Evolutionary conservation across 2,797 vertebrate genomes (phyloP), one percentile per base, ranked within the genome.

Genomic region (Anomalospiza imberbis): DNA sequence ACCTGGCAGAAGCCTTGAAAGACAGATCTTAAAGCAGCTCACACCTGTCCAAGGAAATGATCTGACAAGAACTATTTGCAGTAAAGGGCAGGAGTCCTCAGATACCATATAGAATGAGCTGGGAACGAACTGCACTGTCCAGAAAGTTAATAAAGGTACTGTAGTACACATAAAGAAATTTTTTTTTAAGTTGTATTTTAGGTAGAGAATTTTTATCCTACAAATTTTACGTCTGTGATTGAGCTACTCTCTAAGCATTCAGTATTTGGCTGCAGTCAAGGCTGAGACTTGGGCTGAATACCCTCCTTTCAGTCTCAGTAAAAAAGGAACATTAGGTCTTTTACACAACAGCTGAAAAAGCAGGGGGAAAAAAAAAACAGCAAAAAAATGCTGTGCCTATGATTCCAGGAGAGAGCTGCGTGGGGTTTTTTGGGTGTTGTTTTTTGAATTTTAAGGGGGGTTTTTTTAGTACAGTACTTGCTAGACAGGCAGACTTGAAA

Each of bases 1-100:
- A 72, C 7, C 34, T 89, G 81, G 53, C 89, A 93, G 70, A 90
- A 81, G 40, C 62, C 73, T 10, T 32, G 28, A 28, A 86, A 70
- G 38, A 80, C 36, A 36, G 47, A 91, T 84, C 67, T 45, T 83
- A 93, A 91, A 90, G 74, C 61, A 94, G 62, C 70, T 91, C 78
- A 74, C 87, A 95, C 81, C 75, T 89, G 92, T 77, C 85, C 72
- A n/a, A 2, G 26, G 36, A 36, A 85, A 93, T 62, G n/a, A 36
- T 72, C 57, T 3, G 17, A 48, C 72, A 50, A 71, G 65, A 88
- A 61, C 51, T 93, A 95, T 92, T 93, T 88, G 66, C 81, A 93
- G 89, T 68, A 80, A 95, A 87, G 57, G 89, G 72, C 84, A 96
- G 60, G 40, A 93, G 87, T 71, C 31, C 50, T 68, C 67, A 74